Percentiles rank a stretch among this genome's conserved stretches.
phyloP scores from a whole-genome alignment of 2,113 vertebrate genomes.

The Stigmatopora argus region DNA sequence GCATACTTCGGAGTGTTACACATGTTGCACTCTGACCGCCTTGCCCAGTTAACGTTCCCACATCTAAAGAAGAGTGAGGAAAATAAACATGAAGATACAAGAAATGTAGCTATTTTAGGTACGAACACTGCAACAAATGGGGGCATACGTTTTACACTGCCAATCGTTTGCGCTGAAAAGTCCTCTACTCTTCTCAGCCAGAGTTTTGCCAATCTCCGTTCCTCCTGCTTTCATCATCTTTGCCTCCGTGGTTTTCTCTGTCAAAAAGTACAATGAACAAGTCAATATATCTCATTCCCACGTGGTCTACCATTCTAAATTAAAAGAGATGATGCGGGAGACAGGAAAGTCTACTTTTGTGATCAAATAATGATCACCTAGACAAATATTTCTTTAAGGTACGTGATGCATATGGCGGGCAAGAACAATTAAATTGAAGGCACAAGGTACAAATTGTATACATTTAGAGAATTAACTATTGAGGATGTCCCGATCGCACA shows the following conservation, averaged over 20 bases:
- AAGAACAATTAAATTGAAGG: too few relatives aligned
- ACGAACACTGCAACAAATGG: not conserved
- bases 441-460: too few relatives aligned
- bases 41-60: constrained; percentile 97
- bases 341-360: too few relatives aligned
- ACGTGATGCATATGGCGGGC: too few relatives aligned
- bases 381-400: too few relatives aligned
- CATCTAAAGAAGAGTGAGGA: constrained; percentile 69
- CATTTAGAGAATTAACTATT: too few relatives aligned
- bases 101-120: not conserved
- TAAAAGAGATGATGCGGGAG: not conserved
- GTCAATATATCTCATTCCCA: not conserved
- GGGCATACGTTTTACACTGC: constrained; percentile 95
- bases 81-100: not conserved
- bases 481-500: too few relatives aligned
- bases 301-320: not conserved
- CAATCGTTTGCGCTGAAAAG: constrained; percentile 98
- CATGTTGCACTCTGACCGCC: constrained; percentile 98
- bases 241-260: constrained; percentile 96
- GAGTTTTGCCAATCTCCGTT: constrained; percentile 96
- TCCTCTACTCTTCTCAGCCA: constrained; percentile 94
- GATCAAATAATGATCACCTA: too few relatives aligned
- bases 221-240: constrained; percentile 99
- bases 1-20: constrained; percentile 98
- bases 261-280: not conserved